Percentiles rank a stretch among this genome's conserved stretches.
Evolutionary conservation across 2,888 invertebrate genomes (phyloP).

Genomic region (Isoperla grammatica): DNA sequence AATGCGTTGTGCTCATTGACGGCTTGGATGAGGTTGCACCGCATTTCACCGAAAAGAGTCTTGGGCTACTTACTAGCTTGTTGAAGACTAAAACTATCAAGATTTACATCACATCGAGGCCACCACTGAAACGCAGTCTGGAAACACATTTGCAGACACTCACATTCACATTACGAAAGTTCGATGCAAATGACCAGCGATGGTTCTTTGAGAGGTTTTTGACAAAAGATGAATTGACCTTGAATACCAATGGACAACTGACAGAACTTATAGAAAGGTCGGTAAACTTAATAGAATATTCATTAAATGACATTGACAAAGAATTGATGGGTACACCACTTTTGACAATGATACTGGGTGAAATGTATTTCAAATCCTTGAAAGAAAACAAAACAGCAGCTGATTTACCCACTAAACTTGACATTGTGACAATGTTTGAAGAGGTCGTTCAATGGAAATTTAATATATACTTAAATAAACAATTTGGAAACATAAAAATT

Average conservation of each 20-base stretch:
- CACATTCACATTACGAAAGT: background rate
- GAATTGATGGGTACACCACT: background rate
- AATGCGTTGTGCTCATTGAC: background rate
- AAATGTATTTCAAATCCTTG: background rate
- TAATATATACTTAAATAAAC: background rate
- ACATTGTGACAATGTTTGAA: background rate
- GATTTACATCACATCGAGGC: background rate
- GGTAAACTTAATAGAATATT: background rate
- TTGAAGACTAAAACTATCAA: background rate
- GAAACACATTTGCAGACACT: background rate
- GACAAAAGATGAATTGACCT: background rate
- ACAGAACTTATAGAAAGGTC: background rate
- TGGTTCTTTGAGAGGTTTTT: background rate
- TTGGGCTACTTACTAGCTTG: background rate
- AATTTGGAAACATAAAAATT: background rate
- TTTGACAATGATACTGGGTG: background rate
- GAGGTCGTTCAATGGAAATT: background rate
- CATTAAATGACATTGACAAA: background rate
- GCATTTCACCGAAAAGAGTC: background rate
- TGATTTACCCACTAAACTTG: background rate
- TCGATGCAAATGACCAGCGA: background rate
- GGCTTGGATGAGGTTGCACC: background rate
- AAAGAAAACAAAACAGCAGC: background rate
- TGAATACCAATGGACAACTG: background rate
- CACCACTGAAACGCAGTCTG: background rate